Evolutionary conservation across 2,888 invertebrate species (phyloP).

Genomic region (Elegia similella): DNA sequence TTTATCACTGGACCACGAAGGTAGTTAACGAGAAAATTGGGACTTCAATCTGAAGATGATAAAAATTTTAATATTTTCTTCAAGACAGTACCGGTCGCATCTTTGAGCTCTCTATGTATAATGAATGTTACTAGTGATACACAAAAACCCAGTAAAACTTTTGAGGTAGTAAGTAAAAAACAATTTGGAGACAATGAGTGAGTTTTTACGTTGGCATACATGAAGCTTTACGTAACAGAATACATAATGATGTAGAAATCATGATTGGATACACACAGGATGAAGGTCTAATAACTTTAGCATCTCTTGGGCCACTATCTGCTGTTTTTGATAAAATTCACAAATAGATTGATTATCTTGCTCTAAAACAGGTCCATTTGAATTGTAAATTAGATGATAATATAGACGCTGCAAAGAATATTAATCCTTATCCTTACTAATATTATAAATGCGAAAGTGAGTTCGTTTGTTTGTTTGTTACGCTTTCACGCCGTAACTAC

Average conservation of each 20-base stretch:
- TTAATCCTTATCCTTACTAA: too few relatives aligned
- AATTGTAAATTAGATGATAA: conserved; percentile 40
- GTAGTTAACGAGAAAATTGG: conserved; percentile 50
- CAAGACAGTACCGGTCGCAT: conserved; percentile 29
- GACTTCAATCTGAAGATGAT: conserved; percentile 48
- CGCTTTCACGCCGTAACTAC: too few relatives aligned
- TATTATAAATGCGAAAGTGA: too few relatives aligned
- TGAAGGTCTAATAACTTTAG: conserved; percentile 72
- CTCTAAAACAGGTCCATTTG: conserved; percentile 40
- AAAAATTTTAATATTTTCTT: conserved; percentile 46
- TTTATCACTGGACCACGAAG: too few relatives aligned
- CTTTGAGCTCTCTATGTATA: conserved; percentile 23
- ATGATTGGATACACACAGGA: conserved; percentile 85
- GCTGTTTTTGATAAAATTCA: conserved; percentile 37
- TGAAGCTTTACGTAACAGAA: conserved; percentile 62
- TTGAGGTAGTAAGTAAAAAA: conserved; percentile 36
- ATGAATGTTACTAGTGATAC: conserved; percentile 27
- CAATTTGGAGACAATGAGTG: conserved; percentile 33
- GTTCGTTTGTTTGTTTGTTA: too few relatives aligned
- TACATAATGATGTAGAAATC: conserved; percentile 76
- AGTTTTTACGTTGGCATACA: conserved; percentile 37
- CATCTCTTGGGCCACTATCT: not conserved
- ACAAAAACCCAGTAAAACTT: conserved; percentile 14
- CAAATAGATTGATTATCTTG: conserved; percentile 43
- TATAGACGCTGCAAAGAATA: conserved; percentile 43